phyloP scores from a whole-genome alignment of 2,113 vertebrate genomes.

The Diadophis punctatus region DNA sequence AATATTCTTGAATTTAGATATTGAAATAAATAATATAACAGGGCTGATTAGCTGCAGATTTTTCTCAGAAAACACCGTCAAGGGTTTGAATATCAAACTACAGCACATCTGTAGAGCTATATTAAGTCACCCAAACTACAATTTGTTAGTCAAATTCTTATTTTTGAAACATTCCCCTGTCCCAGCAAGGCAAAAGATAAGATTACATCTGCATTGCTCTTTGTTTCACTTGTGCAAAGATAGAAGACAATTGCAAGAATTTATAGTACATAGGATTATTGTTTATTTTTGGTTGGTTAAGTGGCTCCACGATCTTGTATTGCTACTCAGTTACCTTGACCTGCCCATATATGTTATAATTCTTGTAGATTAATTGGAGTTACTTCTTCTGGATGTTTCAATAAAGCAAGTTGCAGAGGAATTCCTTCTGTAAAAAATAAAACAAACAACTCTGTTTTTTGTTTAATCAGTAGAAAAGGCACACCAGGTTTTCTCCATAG shows the following conservation, averaged over 20 bases:
- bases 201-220: background rate
- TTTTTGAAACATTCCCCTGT: background rate
- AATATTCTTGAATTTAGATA: background rate
- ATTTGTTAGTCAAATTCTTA: background rate
- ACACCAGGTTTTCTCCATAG: background rate
- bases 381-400: background rate
- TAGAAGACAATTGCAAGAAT: background rate
- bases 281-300: background rate
- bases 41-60: background rate
- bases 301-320: background rate
- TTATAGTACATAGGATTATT: background rate
- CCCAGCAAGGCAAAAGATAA: background rate
- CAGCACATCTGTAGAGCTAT: background rate
- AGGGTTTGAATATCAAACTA: background rate
- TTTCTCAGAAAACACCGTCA: background rate
- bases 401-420: background rate
- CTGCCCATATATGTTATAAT: background rate
- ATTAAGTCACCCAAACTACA: background rate
- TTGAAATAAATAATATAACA: background rate
- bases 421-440: background rate
- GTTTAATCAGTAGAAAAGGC: background rate
- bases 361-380: background rate
- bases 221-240: background rate
- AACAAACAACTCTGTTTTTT: background rate
- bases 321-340: background rate